Evolutionary conservation across 2,888 invertebrate species (phyloP), one percentile per base, ranked within the genome.

Genomic region (Xylota segnis): DNA sequence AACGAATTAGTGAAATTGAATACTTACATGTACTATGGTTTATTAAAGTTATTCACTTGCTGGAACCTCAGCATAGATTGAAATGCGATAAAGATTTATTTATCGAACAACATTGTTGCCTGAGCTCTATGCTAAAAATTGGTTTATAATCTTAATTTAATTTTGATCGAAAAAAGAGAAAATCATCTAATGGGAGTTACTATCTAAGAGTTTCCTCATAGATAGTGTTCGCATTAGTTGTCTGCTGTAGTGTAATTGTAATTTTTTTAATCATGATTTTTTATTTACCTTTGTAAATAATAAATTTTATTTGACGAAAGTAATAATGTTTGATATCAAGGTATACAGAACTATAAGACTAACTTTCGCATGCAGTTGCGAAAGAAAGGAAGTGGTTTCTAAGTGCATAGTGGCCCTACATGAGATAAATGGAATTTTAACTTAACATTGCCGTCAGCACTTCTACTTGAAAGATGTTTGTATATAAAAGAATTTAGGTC

Each of bases 1-100:
- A 89, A 94, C 94, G 77, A 94, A 94, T 90, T 94, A 93, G 89
- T 59, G 50, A 56, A 79, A 70, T 79, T 63, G 1, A 58, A 40
- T 16, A 56, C 29, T 45, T 29, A 56, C 29, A 34, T 29, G 45
- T 52, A 52, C 40, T 27, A 54, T 34, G 23, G 14, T 65, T 23
- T 54, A 54, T 54, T 68, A 54, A 45, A 63, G 40, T 43, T 37
- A 32, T 68, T 27, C 50, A 50, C 29, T 61, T 58, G 52, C 65
- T 74, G 54, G 18, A 45, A 18, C 10, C 9, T 52, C 37, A 47
- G 65, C 50, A 40, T 27, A 54, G 23, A 61, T 50, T 43, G 54
- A 54, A 70, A 16, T 66, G 14, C 52, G 40, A 45, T 54, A 61
- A 40, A 45, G 14, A 32, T 68, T 74, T 70, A 65, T 72, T 66